Evolutionary conservation across 2,113 vertebrate species (phyloP).

Genomic region (Sprattus sprattus): DNA sequence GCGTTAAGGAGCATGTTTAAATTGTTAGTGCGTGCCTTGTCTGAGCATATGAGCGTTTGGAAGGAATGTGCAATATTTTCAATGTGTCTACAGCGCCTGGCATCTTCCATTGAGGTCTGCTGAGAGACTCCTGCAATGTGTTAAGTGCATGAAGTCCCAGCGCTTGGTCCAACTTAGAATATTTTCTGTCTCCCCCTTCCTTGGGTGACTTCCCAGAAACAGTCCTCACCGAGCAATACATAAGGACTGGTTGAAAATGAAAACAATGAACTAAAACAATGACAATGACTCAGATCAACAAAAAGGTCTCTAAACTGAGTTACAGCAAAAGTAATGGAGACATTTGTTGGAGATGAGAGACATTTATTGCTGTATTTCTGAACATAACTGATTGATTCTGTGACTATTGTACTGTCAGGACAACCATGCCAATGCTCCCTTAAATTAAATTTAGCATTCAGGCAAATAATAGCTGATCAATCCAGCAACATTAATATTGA

Average conservation of each 20-base stretch:
- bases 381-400: not conserved
- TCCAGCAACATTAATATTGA: not conserved
- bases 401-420: not conserved
- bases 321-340: not conserved
- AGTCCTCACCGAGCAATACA: constrained; percentile 20
- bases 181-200: constrained; percentile 26
- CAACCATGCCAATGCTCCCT: not conserved
- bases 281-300: constrained; percentile 17
- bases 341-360: not conserved
- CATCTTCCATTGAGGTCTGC: constrained; percentile 20
- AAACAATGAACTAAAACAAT: constrained; percentile 27
- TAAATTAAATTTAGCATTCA: not conserved
- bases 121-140: constrained; percentile 22
- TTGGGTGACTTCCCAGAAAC: constrained; percentile 44
- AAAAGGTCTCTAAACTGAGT: not conserved
- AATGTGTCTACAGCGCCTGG: constrained; percentile 16
- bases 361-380: not conserved
- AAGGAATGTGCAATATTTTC: constrained; percentile 11
- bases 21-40: not conserved
- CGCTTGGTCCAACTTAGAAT: constrained; percentile 41
- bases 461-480: not conserved
- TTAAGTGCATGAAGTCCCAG: constrained; percentile 31
- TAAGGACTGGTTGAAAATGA: constrained; percentile 35
- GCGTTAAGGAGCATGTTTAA: not conserved
- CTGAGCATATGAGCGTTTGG: not conserved